phyloP scores from a whole-genome alignment of 1,140 invertebrate genomes.

The Drosophila yakuba region DNA sequence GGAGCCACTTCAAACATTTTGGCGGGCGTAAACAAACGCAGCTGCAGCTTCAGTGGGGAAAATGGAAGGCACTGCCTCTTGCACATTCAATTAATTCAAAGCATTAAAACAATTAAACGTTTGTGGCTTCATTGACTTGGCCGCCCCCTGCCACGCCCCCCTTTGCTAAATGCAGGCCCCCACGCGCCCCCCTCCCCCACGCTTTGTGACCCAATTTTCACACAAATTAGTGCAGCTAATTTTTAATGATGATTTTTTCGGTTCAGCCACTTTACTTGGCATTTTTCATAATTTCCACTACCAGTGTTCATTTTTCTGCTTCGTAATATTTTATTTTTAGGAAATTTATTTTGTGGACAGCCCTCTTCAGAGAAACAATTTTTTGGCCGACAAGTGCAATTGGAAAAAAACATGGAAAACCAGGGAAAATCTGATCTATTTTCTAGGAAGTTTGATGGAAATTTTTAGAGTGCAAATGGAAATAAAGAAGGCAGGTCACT shows the following conservation, averaged over 20 bases:
- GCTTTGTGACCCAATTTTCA: constrained; percentile 72
- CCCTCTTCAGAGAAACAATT: background rate
- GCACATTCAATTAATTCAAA: constrained; percentile 79
- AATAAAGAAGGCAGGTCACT: constrained; percentile 8
- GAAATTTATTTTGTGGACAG: constrained; percentile 57
- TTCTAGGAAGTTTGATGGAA: constrained; percentile 1
- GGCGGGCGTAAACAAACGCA: constrained; percentile 74
- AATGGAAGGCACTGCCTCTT: constrained; percentile 42
- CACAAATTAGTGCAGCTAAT: constrained; percentile 80
- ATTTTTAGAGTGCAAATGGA: background rate
- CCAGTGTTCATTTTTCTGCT: constrained; percentile 8
- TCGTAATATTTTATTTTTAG: constrained; percentile 60
- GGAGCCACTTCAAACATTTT: constrained; percentile 65
- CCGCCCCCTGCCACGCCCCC: constrained; percentile 37
- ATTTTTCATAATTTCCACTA: constrained; percentile 78
- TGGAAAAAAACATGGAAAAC: constrained; percentile 71
- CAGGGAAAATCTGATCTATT: constrained; percentile 20
- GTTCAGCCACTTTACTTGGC: constrained; percentile 65
- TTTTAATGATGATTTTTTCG: constrained; percentile 76
- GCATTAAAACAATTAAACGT: constrained; percentile 80
- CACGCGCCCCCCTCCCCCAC: background rate
- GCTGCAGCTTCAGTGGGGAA: constrained; percentile 28
- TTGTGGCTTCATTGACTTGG: constrained; percentile 75
- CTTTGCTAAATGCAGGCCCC: constrained; percentile 45
- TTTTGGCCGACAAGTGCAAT: constrained; percentile 69